Base-by-base conservation (phyloP, 2,888 invertebrate genomes). In the Drosophila borborema region DNA sequence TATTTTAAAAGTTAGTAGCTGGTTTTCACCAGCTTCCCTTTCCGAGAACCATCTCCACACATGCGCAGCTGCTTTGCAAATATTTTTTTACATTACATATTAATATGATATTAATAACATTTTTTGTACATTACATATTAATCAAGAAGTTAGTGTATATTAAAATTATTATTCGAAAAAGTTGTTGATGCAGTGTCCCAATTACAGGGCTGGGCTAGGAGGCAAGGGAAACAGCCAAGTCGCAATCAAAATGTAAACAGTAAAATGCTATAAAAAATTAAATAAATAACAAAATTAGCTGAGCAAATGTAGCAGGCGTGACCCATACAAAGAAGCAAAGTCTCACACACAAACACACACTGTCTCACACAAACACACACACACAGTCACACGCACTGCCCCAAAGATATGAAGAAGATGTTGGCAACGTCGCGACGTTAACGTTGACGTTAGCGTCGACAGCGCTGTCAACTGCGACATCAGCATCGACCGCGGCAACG, bases 181-280 rank as follows among this genome's bases (percentile, higher is more conserved):
- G 12, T 23, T 54, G 36, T 31, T n/a, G 41, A 41, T 55, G 41
- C 55, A 55, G 18, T 18, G 55, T 12, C 18, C 14, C 38, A 55
- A 18, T 18, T 14, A 38, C 8, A 14, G 41, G 41, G 41, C 41
- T 12, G n/a, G 8, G 38, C 2, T 18, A 14, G 12, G 51, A 51
- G 31, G 28, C n/a, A 48, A 55, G 40, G 41, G 10, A 18, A 49
- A 54, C 34, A 55, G 58, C 49, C 64, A 66, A 55, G 51, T 55
- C 83, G 72, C 84, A 86, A 88, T 86, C 84, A 82, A 79, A 82
- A 73, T 72, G 81, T 79, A 86, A 88, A 88, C 81, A 86, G 63
- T 41, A 76, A 61, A 71, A 59, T 45, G 69, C 70, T 74, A 73
- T 80, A 78, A 86, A 69, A 75, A 86, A 75, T 81, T 77, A 68